Evolutionary conservation across 2,888 invertebrate genomes (phyloP).

Genomic region (Sesia apiformis): DNA sequence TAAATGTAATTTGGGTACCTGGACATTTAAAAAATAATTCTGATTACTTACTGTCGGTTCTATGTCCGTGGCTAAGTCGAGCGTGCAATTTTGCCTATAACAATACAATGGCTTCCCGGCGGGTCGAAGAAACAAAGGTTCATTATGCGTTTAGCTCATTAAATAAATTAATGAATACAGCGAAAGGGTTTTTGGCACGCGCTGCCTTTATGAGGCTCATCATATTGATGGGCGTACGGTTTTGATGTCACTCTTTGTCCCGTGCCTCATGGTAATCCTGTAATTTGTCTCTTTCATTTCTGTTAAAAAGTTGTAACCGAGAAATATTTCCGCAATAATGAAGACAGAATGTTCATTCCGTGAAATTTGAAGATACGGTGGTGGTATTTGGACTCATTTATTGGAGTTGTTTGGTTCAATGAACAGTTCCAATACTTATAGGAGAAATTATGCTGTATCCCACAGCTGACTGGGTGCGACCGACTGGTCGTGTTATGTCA

Average conservation of each 20-base stretch:
- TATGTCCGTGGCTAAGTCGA: background rate
- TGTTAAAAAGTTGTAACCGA: background rate
- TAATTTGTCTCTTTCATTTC: background rate
- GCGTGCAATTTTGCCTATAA: slow-evolving; percentile 31
- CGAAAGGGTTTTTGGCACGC: slow-evolving; percentile 40
- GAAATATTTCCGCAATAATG: too few species aligned
- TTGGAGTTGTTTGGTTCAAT: too few species aligned
- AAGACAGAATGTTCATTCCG: too few species aligned
- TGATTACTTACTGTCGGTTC: background rate
- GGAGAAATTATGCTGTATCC: too few species aligned
- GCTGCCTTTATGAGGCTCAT: slow-evolving; percentile 30
- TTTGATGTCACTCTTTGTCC: slow-evolving; percentile 20
- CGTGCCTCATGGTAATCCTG: background rate
- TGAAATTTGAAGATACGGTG: too few species aligned
- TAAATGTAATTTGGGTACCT: too few species aligned
- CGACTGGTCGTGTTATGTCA: too few species aligned
- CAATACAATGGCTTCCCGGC: slow-evolving; percentile 38
- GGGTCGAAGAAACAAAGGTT: slow-evolving; percentile 45
- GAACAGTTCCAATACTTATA: too few species aligned
- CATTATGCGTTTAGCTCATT: slow-evolving; percentile 56
- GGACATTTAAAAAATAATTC: too few species aligned
- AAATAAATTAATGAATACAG: slow-evolving; percentile 52
- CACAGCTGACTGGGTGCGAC: too few species aligned
- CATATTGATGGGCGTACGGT: slow-evolving; percentile 31
- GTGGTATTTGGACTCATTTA: too few species aligned